Evolutionary conservation across 2,888 invertebrate species (phyloP), one percentile per base, ranked within the genome.

Genomic region (Belgica antarctica): DNA sequence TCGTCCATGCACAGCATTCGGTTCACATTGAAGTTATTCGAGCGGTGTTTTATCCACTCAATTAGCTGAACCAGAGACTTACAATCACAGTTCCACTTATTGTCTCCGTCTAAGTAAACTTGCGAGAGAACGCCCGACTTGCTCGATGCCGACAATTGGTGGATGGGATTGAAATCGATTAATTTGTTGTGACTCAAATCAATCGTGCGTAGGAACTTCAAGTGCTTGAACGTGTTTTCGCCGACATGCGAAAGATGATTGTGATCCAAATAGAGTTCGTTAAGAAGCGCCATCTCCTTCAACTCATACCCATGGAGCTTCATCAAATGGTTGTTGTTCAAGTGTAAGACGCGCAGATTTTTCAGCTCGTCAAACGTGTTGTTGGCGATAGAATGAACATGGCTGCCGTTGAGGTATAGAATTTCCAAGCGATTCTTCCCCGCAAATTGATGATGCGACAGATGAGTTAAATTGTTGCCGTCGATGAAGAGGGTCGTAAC

Each of bases 401-500:
- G 87, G 79, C 89, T 90, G 80, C 87, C 87, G 81, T 92, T 92
- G 73, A 92, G 83, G 80, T 84, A 91, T 74, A 92, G 82, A 74
- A 88, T 86, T 81, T 89, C 87, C 73, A 92, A 82, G 78, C 89
- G 87, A 80, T 90, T 90, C 81, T 91, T 89, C 72, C 91, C 92
- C 77, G 93, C 89, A 81, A 94, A 92, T 77, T 89, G 89, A 83
- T 92, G 91, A 81, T 89, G 89, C 75, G 88, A 87, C 73, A 94
- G 84, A 76, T 89, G 87, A 74, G 87, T 87, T 73, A 93, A 83
- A 78, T 88, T 83, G 80, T 92, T 90, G 73, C 91, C 92, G 79
- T 92, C 91, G 76, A 93, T 83, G 81, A 90, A 90, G 76, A 93
- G 88, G 81, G 91, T 90, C 75, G 92, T 92, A 75, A 92, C 91